Percentiles rank a stretch among this genome's conserved stretches.
phyloP scores from a whole-genome alignment of 2,113 vertebrate genomes.

The Physeter macrocephalus region DNA sequence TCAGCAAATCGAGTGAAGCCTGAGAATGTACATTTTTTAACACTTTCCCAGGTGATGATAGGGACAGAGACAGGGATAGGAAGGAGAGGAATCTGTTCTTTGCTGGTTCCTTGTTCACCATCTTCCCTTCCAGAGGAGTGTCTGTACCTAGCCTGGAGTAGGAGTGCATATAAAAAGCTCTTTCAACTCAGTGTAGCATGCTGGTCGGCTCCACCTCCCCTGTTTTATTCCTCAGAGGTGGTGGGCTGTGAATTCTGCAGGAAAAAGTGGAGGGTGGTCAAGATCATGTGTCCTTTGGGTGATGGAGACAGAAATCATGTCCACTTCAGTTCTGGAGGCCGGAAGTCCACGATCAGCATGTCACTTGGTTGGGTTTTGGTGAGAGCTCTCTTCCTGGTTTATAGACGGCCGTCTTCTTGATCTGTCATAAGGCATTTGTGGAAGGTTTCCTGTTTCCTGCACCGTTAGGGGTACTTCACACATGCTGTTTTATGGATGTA shows the following conservation, averaged over 20 bases:
- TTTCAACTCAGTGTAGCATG: fast-evolving
- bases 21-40: not conserved
- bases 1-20: not conserved
- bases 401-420: not conserved
- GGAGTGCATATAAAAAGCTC: not conserved
- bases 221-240: fast-evolving
- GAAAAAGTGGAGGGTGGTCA: not conserved
- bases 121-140: not conserved
- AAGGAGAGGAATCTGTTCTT: not conserved
- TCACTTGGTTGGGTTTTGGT: not conserved
- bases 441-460: not conserved
- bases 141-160: not conserved
- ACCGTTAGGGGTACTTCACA: not conserved
- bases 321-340: not conserved
- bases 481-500: fast-evolving
- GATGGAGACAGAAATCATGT: not conserved
- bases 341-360: not conserved
- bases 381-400: not conserved
- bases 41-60: not conserved
- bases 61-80: not conserved
- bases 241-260: not conserved
- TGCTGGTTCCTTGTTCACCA: not conserved
- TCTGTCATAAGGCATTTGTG: not conserved
- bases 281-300: not conserved
- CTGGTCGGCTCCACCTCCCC: fast-evolving